These are phyloP conservation scores for Porites australiensis DNA, from an alignment of 64 coral and sea anemone genomes.

Conservation along the genomic window DNA sequence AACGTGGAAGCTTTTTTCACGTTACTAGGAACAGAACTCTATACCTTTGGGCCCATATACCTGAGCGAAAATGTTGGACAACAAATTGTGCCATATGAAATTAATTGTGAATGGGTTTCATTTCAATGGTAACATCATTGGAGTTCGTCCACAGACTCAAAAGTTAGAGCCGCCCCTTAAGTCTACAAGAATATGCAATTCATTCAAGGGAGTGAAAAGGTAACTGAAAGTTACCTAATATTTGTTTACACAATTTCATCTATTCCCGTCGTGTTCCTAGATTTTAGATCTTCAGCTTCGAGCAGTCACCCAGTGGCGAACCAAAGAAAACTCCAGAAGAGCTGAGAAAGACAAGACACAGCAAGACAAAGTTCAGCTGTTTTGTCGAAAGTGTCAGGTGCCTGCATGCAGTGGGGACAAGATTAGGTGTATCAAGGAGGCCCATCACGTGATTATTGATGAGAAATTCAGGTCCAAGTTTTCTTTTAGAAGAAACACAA, in stretches of 20 bases:
- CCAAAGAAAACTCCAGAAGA: background rate
- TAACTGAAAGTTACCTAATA: background rate
- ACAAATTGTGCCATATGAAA: no score
- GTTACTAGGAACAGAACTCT: no score
- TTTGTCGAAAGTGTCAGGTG: conserved; percentile 36
- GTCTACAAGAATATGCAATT: no score
- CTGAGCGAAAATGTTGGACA: no score
- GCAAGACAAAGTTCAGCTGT: conserved; percentile 3
- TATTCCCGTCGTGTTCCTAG: background rate
- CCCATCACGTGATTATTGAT: conserved; percentile 56
- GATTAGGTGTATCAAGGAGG: conserved; percentile 30
- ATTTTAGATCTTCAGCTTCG: conserved; percentile 29
- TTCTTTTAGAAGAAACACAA: conserved; percentile 38
- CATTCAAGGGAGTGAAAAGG: background rate
- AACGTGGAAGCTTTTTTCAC: no score
- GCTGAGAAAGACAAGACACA: background rate
- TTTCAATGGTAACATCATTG: no score
- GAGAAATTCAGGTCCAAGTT: conserved; percentile 5
- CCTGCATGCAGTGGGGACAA: conserved; percentile 35
- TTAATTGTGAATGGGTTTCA: no score
- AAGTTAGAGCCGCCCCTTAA: no score
- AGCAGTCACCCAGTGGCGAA: background rate
- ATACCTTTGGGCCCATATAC: no score
- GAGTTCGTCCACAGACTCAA: no score
- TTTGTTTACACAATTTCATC: background rate